Evolutionary conservation across 1,140 invertebrate species (phyloP).

Genomic region (Bombus picipes): DNA sequence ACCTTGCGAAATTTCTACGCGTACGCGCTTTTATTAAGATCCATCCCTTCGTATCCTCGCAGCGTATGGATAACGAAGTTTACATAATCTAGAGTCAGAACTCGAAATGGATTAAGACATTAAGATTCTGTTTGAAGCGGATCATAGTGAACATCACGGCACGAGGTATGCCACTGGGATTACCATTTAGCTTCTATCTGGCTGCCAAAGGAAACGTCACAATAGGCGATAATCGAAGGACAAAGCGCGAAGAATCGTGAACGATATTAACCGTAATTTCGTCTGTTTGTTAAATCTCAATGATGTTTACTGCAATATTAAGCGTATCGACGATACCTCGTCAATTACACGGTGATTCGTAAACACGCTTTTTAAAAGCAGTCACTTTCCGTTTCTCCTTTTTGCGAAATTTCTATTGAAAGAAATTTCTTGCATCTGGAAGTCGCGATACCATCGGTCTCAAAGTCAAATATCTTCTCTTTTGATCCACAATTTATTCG

Average conservation of each 20-base stretch:
- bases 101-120: constrained; percentile 47
- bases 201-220: constrained; percentile 21
- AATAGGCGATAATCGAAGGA: constrained; percentile 33
- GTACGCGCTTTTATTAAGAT: neutral
- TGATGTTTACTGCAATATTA: constrained; percentile 2
- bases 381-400: neutral
- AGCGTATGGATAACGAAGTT: constrained; percentile 21
- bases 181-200: constrained; percentile 40
- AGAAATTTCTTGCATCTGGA: no score
- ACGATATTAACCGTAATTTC: constrained; percentile 4
- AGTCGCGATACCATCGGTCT: no score
- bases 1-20: neutral
- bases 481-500: no score
- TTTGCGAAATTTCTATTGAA: no score
- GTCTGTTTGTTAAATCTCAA: neutral
- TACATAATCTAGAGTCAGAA: constrained; percentile 24
- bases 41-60: neutral
- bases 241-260: neutral
- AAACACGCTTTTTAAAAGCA: neutral
- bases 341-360: neutral
- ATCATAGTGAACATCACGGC: constrained; percentile 2
- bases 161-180: neutral
- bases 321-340: no score
- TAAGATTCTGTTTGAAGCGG: constrained; percentile 44
- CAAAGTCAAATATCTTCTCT: no score